phyloP scores from a whole-genome alignment of 2,797 vertebrate species.

The Myripristis jacobus region DNA sequence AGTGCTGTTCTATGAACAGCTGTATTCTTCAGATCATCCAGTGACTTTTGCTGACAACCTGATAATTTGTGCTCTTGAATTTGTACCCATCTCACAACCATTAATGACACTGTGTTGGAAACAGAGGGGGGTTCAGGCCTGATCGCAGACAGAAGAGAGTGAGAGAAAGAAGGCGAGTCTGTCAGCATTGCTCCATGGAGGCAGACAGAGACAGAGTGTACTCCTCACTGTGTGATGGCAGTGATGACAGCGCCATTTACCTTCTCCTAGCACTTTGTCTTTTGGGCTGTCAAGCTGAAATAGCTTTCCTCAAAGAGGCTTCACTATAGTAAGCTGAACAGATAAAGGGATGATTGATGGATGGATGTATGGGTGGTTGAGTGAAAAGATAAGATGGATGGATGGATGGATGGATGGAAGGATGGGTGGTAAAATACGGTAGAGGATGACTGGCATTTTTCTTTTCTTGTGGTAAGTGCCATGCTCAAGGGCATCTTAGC shows the following conservation, averaged over 20 bases:
- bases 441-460: too few species aligned
- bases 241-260: slow-evolving; percentile 62
- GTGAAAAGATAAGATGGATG: slow-evolving; percentile 5
- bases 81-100: slow-evolving; percentile 27
- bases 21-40: too few species aligned
- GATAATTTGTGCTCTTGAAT: too few species aligned
- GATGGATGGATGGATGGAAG: slow-evolving; percentile 10
- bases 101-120: slow-evolving; percentile 24
- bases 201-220: slow-evolving; percentile 28
- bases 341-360: slow-evolving; percentile 47
- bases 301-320: slow-evolving; percentile 11
- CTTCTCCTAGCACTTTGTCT: slow-evolving; percentile 63
- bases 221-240: slow-evolving; percentile 35
- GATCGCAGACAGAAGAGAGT: too few species aligned
- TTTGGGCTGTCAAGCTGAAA: slow-evolving; percentile 40
- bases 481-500: too few species aligned
- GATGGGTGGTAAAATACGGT: too few species aligned
- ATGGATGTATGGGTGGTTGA: slow-evolving; percentile 21
- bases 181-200: background rate
- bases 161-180: too few species aligned
- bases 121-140: background rate
- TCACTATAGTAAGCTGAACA: slow-evolving; percentile 2
- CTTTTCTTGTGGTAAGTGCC: too few species aligned
- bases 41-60: too few species aligned
- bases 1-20: too few species aligned